Evolutionary conservation across 2,797 vertebrate species (phyloP), one percentile per base, ranked within the genome.

Genomic region (Mormyrus proboscirostris): DNA sequence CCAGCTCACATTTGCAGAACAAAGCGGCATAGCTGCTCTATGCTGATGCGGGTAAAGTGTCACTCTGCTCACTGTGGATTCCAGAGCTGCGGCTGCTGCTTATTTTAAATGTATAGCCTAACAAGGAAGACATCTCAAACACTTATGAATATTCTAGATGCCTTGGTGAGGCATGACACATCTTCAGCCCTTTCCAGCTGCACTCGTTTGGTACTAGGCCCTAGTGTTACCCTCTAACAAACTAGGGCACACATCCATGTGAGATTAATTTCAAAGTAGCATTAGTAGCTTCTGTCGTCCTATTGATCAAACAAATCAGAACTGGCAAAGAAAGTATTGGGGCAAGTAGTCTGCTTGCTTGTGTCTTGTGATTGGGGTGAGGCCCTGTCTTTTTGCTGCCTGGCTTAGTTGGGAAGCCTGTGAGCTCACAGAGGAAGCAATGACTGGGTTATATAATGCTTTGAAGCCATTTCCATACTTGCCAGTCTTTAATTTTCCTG

Each of bases 371-470:
- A 44, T 47, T 76, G 49, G 22, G 49, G 16, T 16, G 49, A 59
- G 25, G 65, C 65, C 22, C 69, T 7, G 50, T 90, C 44, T 55
- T 86, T 88, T 88, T 73, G 65, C 51, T 25, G 25, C 69, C 53
- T 38, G 44, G 53, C 86, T 90, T 90, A 49, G 89, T 88, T 88
- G 16, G 33, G 62, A 65, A 83, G 16, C 29, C 69, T 55, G 22
- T 33, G 38, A 51, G 7, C 89, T 88, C 65, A 65, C 89, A 89
- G 65, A 73, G 65, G 49, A 69, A 79, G 86, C 65, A 65, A 69
- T 51, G 88, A 89, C 44, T 83, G 57, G 22, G 59, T 87, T 89
- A 89, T 86, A 87, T 89, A 89, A 89, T 55, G 25, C 3, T 62
- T 84, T 88, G 33, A 51, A 88, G 88, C 47, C 16, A n/a, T 29